phyloP scores from a whole-genome alignment of 2,113 vertebrate species.

The Brevimyrus niger region DNA sequence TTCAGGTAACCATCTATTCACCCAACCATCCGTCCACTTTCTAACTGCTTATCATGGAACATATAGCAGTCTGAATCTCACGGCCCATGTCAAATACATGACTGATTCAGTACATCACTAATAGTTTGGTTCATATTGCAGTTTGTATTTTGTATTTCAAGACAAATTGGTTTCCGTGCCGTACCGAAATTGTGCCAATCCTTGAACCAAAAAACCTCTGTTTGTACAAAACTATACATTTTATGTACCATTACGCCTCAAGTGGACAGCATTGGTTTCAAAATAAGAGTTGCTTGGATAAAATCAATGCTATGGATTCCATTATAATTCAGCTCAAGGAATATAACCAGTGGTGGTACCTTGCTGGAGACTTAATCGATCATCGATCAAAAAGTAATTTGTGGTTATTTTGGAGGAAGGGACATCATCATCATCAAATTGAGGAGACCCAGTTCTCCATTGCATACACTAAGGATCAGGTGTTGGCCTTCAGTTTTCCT shows the following conservation, averaged over 20 bases:
- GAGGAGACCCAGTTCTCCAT: neutral
- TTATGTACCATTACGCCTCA: neutral
- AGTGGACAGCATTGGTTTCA: neutral
- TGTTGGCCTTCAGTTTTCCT: neutral
- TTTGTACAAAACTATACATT: neutral
- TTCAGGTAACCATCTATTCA: constrained; percentile 70
- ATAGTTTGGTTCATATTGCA: neutral
- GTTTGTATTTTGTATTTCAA: neutral
- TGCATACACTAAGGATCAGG: neutral
- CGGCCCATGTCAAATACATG: neutral
- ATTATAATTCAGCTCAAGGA: neutral
- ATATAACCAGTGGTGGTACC: neutral
- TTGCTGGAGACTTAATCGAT: neutral
- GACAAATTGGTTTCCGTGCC: neutral
- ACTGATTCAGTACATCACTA: neutral
- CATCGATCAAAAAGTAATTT: neutral
- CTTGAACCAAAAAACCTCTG: neutral
- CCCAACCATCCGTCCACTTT: neutral
- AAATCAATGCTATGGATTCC: neutral
- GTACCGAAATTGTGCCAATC: neutral
- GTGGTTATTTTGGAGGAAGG: neutral
- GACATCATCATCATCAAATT: neutral
- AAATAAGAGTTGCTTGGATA: neutral
- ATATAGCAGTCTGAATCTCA: neutral
- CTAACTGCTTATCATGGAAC: neutral